These are phyloP conservation scores for Chironomus striatipennis DNA, from an alignment of 1,140 invertebrate species.

Conservation along the genomic window DNA sequence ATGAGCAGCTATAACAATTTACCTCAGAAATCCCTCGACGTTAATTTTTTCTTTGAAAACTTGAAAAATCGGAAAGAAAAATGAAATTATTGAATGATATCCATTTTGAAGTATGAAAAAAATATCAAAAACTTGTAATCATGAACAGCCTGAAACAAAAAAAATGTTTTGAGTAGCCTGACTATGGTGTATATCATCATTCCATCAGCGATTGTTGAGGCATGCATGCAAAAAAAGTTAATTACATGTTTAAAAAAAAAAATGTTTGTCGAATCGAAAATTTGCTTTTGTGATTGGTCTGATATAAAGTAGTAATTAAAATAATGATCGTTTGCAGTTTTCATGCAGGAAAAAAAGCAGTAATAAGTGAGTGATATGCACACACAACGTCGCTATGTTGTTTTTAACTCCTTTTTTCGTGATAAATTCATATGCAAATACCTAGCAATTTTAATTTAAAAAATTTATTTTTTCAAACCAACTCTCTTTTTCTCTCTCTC, in stretches of 20 bases:
- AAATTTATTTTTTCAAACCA: too few species aligned
- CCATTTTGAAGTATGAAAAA: too few species aligned
- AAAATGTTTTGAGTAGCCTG: too few species aligned
- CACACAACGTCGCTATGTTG: neutral
- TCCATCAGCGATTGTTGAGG: conserved; percentile 3
- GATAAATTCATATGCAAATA: conserved; percentile 14
- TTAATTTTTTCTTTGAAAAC: too few species aligned
- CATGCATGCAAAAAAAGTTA: conserved; percentile 1
- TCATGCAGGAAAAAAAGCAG: neutral
- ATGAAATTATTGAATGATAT: too few species aligned
- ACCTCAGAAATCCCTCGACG: too few species aligned
- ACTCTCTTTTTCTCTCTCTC: too few species aligned
- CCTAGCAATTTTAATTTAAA: too few species aligned
- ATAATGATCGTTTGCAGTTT: conserved; percentile 13
- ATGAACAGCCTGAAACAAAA: too few species aligned
- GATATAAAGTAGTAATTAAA: conserved; percentile 15
- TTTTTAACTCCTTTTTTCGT: neutral
- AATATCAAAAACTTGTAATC: too few species aligned
- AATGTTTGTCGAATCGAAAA: conserved; percentile 7
- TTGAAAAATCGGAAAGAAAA: too few species aligned
- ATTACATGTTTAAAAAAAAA: neutral
- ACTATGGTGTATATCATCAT: neutral
- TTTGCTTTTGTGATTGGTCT: conserved; percentile 12
- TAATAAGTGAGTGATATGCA: conserved; percentile 1
- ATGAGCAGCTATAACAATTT: too few species aligned